A percentile compares a stretch with the other conserved stretches of the same genome.
phyloP scores from a whole-genome alignment of 2,888 invertebrate genomes.

The Nomada flava region DNA sequence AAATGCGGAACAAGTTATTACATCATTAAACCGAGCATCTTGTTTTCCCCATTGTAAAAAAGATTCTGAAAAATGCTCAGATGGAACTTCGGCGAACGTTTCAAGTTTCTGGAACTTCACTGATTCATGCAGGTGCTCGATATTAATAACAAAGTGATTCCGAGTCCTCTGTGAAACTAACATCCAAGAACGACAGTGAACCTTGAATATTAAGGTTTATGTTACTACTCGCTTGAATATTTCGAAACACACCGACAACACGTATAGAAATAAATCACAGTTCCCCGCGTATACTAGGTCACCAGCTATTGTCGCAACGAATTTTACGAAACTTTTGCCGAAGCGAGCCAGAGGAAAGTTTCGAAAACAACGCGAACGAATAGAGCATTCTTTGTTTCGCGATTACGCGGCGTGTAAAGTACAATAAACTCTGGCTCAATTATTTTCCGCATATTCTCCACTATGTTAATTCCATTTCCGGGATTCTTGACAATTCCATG shows the following conservation, averaged over 20 bases:
- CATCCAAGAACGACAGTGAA: not conserved
- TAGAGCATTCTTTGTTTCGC: not conserved
- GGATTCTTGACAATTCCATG: not conserved
- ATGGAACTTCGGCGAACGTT: not conserved
- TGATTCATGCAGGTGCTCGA: not conserved
- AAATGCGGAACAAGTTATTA: not conserved
- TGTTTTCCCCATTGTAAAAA: not conserved
- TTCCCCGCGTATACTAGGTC: not conserved
- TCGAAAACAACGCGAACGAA: not conserved
- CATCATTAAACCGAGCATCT: not conserved
- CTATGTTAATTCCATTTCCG: conserved; percentile 11
- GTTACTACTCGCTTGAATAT: not conserved
- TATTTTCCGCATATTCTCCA: not conserved
- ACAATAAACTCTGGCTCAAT: not conserved
- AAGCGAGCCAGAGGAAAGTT: not conserved
- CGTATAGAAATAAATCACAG: conserved; percentile 5
- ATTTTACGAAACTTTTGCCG: not conserved
- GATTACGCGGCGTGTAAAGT: not conserved
- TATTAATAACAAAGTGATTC: not conserved
- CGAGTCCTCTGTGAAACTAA: not conserved
- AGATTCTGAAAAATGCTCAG: not conserved
- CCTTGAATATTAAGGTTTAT: conserved; percentile 9
- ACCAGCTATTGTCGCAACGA: conserved; percentile 10
- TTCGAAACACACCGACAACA: not conserved
- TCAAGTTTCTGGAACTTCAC: not conserved